These are phyloP conservation scores for Megalops cyprinoides DNA, from an alignment of 2,797 vertebrate species.

Conservation along the genomic window DNA sequence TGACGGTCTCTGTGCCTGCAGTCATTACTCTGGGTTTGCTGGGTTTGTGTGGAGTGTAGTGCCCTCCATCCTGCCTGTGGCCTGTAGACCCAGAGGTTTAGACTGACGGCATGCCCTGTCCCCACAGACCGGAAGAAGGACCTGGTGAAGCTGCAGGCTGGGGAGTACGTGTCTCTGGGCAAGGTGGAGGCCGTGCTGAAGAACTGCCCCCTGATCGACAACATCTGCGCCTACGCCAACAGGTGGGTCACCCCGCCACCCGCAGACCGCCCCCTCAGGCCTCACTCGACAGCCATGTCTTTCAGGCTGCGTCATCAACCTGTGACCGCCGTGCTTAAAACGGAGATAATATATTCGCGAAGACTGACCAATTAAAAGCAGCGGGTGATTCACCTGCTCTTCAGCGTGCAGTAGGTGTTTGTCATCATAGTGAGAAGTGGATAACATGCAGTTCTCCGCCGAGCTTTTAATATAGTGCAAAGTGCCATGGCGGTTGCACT, in stretches of 20 bases:
- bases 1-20: neutral
- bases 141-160: slow-evolving; percentile 85
- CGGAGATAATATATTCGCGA: neutral
- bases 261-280: no score
- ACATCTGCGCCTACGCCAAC: slow-evolving; percentile 87
- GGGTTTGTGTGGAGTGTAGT: neutral
- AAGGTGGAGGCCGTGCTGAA: slow-evolving; percentile 86
- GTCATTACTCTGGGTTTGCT: neutral
- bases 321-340: no score
- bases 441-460: no score
- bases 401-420: no score
- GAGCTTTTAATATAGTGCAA: no score
- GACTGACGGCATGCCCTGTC: slow-evolving; percentile 1
- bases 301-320: no score
- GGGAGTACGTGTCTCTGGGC: slow-evolving; percentile 85
- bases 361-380: neutral
- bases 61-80: neutral
- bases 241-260: slow-evolving; percentile 63
- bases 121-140: slow-evolving; percentile 84
- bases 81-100: neutral
- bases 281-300: no score
- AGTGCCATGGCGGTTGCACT: no score
- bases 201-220: slow-evolving; percentile 83
- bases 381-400: neutral
- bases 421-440: no score